Base-by-base conservation (phyloP, 2,888 invertebrate species). In the Alsophila aescularia region DNA sequence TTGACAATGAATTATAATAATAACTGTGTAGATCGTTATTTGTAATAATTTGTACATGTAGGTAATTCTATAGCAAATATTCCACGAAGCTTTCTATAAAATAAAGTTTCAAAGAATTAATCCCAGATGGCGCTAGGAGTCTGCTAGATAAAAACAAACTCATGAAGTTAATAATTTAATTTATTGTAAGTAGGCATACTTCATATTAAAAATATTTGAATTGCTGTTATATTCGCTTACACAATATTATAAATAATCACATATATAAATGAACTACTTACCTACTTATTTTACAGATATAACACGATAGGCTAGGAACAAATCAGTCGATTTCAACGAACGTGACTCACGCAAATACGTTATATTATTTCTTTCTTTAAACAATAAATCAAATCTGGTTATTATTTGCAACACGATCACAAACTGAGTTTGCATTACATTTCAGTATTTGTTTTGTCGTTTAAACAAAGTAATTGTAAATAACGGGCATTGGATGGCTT, bases 61-160 rank as follows among this genome's bases (percentile, higher is more conserved):
- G 18, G 18, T 18, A 18, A 18, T 18, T 18, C 5, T 18, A 18
- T 18, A 18, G 18, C 18, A 18, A 18, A 18, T 5, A 18, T 18
- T 18, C 18, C 18, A 24, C 24, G 7, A 6, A 5, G 24, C 1
- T 24, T 24, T 5, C 24, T 7, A 24, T 5, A 24, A 24, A 29
- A n/a, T 29, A 0, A 31, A 36, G 34, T 15, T 48, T 48, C 42
- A 37, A 9, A 2, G 12, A n/a, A 4, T 3, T 3, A 24, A 12
- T 48, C 10, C 27, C 49, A 64, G 64, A 60, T 67, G 66, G 61
- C 62, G 64, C 54, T 58, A 48, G 13, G 8, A 10, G 48, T 47
- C 8, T 31, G 12, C 5, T 24, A 24, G 8, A 24, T 24, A 1
- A 7, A 1, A 24, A 24, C 2, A 18, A 18, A 5, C 5, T 18